phyloP scores from a whole-genome alignment of 2,888 invertebrate genomes.

The Sialis fuliginosa region DNA sequence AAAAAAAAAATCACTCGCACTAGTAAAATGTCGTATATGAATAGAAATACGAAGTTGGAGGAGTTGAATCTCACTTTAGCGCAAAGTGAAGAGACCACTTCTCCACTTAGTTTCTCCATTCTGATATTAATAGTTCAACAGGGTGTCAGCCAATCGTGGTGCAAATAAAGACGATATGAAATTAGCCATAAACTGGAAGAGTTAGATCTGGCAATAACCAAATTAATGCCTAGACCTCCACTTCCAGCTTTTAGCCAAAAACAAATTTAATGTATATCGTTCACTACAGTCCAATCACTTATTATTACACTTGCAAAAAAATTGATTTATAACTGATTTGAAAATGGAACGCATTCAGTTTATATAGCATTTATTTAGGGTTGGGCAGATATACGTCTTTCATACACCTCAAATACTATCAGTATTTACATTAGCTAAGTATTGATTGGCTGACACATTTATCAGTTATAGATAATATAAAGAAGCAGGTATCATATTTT shows the following conservation, averaged over 20 bases:
- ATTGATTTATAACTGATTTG: neutral
- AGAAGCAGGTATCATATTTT: too few species aligned
- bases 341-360: neutral
- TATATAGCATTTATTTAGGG: too few species aligned
- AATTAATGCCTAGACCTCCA: conserved; percentile 40
- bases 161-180: too few species aligned
- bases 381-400: too few species aligned
- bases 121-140: neutral
- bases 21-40: neutral
- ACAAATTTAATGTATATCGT: neutral
- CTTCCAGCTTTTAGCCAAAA: conserved; percentile 38
- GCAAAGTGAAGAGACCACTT: conserved; percentile 44
- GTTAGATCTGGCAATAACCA: conserved; percentile 48
- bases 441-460: too few species aligned
- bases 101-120: conserved; percentile 34
- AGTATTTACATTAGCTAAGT: too few species aligned
- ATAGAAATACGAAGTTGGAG: conserved; percentile 45
- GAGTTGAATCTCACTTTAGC: conserved; percentile 56
- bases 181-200: conserved; percentile 46
- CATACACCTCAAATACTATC: too few species aligned
- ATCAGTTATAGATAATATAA: too few species aligned
- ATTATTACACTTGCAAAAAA: neutral
- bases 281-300: neutral
- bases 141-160: too few species aligned
- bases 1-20: neutral